Evolutionary conservation across 2,113 vertebrate species (phyloP), one percentile per base, ranked within the genome.

Genomic region (Copsychus sechellarum): DNA sequence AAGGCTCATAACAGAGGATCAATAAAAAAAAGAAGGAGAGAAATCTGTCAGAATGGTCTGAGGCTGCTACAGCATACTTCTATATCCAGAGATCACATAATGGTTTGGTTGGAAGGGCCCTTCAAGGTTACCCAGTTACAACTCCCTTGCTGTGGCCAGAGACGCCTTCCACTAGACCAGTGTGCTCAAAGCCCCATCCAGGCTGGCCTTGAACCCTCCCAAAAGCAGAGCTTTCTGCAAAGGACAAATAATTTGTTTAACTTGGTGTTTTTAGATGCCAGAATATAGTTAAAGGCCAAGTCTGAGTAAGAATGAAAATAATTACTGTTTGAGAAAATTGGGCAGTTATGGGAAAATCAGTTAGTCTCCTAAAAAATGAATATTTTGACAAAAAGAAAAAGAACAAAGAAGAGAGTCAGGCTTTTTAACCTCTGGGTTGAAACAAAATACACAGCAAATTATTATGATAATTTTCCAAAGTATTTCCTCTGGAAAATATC

Each of bases 361-460:
- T 61, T 51, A 60, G 4, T 48, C 4, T 61, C 5, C 22, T 51
- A 45, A 56, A 81, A 66, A 36, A 2, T 6, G 2, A 48, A 62
- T 92, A 29, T 85, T 81, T 90, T 88, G 19, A 69, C 8, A 50
- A 48, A 64, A 47, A 70, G 5, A 23, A 13, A 26, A 17, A 34
- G 31, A 14, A 67, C 26, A 3, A 28, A 45, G 15, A 28, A 6
- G 2, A 1, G 3, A 7, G 0, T 20, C 10, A 4, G 6, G 8
- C 4, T 66, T 14, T 65, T 84, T 14, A 50, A 20, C 11, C 6
- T 53, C 53, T 53, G 5, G 28, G 24, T 48, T 58, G 6, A 90
- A 56, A n/a, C 11, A 36, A 29, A 24, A 43, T 12, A 36, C 23
- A 74, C 4, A 80, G 36, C 8, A 54, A 69, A 6, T 67, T 69